Conservation (phyloP, 2,797 vertebrate genomes). For the Tangara arthus region DNA sequence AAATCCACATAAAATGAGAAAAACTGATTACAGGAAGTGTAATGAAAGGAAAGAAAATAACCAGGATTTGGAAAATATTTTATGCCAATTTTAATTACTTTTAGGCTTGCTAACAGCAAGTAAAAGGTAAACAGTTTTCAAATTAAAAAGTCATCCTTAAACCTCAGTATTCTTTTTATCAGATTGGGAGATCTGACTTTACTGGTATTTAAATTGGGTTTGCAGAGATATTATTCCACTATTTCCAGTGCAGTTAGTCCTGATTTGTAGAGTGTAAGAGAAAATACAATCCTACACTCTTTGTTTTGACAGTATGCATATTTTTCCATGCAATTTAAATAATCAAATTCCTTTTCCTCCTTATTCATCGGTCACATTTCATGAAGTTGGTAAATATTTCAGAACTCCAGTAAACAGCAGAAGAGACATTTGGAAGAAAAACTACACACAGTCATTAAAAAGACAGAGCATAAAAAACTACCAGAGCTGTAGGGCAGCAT, state of each 20-base stretch:
- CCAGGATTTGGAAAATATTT: not conserved
- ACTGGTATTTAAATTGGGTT: not conserved
- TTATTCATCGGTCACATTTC: not conserved
- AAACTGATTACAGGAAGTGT: not conserved
- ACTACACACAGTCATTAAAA: slow-evolving; percentile 27
- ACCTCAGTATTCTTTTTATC: not conserved
- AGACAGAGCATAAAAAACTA: not conserved
- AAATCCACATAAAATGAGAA: not conserved
- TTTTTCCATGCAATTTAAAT: slow-evolving; percentile 50
- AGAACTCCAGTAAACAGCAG: slow-evolving; percentile 10
- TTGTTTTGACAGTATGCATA: slow-evolving; percentile 26
- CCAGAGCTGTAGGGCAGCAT: slow-evolving; percentile 6
- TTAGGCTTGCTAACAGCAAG: not conserved
- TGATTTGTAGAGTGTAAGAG: not conserved
- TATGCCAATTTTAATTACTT: not conserved
- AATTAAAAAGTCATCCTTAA: not conserved
- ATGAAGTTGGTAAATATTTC: slow-evolving; percentile 26
- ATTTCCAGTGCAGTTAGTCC: not conserved
- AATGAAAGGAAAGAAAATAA: not conserved
- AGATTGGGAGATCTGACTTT: not conserved
- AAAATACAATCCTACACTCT: not conserved
- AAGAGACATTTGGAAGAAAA: slow-evolving; percentile 15
- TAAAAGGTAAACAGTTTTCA: not conserved
- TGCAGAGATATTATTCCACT: not conserved
- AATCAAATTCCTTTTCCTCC: not conserved